These are phyloP conservation scores for Sylvicapra grimmia DNA, from an alignment of 2,113 vertebrate genomes.

Conservation along the genomic window DNA sequence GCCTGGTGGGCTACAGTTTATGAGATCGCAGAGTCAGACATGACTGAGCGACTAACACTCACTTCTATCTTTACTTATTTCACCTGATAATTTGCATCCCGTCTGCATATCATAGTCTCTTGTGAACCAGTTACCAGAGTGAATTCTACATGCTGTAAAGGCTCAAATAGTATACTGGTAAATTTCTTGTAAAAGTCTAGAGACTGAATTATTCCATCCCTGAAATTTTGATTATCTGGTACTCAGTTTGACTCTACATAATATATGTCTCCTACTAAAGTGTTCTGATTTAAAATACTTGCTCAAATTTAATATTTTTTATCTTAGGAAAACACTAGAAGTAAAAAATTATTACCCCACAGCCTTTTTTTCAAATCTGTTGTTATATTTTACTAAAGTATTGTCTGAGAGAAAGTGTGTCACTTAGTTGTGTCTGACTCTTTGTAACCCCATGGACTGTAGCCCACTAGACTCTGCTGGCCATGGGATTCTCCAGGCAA, in stretches of 20 bases:
- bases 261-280: neutral
- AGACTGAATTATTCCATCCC: neutral
- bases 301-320: neutral
- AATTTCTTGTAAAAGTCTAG: neutral
- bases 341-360: neutral
- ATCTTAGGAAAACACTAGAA: neutral
- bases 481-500: neutral
- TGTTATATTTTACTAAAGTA: neutral
- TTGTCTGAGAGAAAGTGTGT: neutral
- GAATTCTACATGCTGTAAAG: neutral
- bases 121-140: neutral
- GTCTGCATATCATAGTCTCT: neutral
- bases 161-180: neutral
- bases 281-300: neutral
- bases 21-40: neutral
- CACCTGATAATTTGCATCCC: slow-evolving; percentile 32
- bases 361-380: neutral
- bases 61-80: neutral
- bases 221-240: neutral
- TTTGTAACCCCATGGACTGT: neutral
- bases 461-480: neutral
- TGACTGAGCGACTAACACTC: neutral
- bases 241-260: neutral
- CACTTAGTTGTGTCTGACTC: neutral
- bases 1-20: neutral